These are phyloP conservation scores for Wasmannia auropunctata DNA, from an alignment of 1,140 invertebrate species.

Conservation along the genomic window DNA sequence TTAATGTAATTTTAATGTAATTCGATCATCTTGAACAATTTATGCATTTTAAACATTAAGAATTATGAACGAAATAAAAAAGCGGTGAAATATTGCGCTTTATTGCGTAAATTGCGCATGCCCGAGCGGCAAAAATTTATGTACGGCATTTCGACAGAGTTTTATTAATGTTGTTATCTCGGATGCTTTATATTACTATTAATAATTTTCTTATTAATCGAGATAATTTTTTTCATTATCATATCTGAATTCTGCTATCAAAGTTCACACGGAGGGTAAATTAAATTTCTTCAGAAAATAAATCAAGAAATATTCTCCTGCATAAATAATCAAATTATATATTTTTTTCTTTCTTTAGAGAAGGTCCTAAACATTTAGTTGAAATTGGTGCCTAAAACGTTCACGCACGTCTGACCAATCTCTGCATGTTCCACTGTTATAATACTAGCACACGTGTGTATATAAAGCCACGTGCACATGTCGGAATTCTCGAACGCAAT, in stretches of 20 bases:
- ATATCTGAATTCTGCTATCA: neutral
- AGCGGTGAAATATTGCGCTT: constrained; percentile 11
- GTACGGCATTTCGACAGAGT: neutral
- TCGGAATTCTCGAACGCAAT: constrained; percentile 42
- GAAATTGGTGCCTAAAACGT: neutral
- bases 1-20: neutral
- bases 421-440: constrained; percentile 8
- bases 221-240: neutral
- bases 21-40: neutral
- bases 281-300: neutral
- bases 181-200: neutral
- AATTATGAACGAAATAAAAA: neutral
- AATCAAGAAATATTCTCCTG: neutral
- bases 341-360: neutral
- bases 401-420: neutral
- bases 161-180: constrained; percentile 1
- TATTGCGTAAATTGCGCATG: neutral
- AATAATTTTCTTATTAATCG: constrained; percentile 1
- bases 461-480: constrained; percentile 19
- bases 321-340: neutral
- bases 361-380: neutral
- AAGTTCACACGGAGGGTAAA: neutral
- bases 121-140: neutral
- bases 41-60: neutral
- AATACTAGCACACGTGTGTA: constrained; percentile 15